phyloP scores from a whole-genome alignment of 2,113 vertebrate genomes.

The Coracopsis vasa region DNA sequence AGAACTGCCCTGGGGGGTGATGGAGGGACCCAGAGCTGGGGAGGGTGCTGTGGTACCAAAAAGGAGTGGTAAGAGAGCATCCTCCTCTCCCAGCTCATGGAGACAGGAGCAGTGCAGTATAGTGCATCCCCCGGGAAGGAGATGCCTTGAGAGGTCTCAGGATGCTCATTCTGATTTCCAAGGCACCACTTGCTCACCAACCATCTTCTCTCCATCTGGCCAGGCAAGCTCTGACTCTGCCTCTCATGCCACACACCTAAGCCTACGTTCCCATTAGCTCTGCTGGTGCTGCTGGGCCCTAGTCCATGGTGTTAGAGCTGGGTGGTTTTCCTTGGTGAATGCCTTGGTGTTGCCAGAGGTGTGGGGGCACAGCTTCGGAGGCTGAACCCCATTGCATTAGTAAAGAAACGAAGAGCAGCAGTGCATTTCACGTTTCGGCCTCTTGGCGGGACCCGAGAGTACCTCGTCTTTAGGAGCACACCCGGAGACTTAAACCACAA shows the following conservation, averaged over 20 bases:
- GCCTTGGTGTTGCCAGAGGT: background rate
- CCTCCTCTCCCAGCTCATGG: background rate
- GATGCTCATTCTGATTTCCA: background rate
- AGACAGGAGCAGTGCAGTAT: background rate
- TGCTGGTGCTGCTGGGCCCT: background rate
- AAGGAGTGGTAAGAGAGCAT: background rate
- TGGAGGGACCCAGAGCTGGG: background rate
- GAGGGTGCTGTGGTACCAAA: background rate
- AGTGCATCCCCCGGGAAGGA: accelerated
- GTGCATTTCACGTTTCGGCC: background rate
- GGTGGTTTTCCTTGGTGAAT: background rate
- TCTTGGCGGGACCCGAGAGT: background rate
- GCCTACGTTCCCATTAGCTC: background rate
- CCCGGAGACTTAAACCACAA: background rate
- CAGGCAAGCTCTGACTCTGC: background rate
- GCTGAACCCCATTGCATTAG: background rate
- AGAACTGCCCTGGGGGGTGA: background rate
- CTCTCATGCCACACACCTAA: background rate
- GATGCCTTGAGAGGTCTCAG: background rate
- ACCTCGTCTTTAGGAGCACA: background rate
- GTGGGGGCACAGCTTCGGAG: accelerated
- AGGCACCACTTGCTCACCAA: background rate
- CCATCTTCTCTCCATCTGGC: background rate
- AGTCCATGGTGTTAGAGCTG: background rate
- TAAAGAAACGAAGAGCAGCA: background rate